Percentiles rank a stretch among this genome's conserved stretches.
phyloP scores from a whole-genome alignment of 1,140 invertebrate species.

The Galendromus occidentalis region DNA sequence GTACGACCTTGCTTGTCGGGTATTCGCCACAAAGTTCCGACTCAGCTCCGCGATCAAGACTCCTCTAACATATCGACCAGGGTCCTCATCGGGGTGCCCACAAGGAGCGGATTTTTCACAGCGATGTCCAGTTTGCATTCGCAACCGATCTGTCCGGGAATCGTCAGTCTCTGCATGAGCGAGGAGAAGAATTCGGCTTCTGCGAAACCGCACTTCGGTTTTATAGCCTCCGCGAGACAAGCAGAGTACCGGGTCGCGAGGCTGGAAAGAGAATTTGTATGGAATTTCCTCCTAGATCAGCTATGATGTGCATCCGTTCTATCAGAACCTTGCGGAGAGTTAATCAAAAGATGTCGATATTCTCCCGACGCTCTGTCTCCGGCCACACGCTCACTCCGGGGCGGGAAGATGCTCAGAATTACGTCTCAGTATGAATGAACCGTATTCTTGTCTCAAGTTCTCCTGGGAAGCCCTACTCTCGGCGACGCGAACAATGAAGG shows the following conservation, averaged over 20 bases:
- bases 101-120: not conserved
- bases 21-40: too few species aligned
- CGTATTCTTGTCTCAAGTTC: too few species aligned
- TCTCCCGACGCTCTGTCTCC: too few species aligned
- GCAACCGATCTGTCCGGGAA: not conserved
- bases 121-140: not conserved
- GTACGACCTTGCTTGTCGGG: too few species aligned
- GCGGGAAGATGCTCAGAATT: too few species aligned
- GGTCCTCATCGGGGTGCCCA: not conserved
- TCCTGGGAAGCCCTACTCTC: too few species aligned
- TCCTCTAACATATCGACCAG: not conserved
- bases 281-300: not conserved
- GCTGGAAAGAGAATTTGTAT: not conserved
- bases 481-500: too few species aligned
- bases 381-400: too few species aligned
- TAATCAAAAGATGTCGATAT: too few species aligned
- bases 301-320: not conserved
- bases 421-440: too few species aligned
- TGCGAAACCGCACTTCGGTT: not conserved
- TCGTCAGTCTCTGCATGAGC: not conserved
- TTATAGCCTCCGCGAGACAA: not conserved
- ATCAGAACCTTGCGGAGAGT: too few species aligned
- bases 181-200: not conserved
- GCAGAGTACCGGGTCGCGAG: not conserved
- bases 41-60: too few species aligned